Evolutionary conservation across 1,140 invertebrate genomes (phyloP), one percentile per base, ranked within the genome.

Genomic region (Lordiphosa mommai): DNA sequence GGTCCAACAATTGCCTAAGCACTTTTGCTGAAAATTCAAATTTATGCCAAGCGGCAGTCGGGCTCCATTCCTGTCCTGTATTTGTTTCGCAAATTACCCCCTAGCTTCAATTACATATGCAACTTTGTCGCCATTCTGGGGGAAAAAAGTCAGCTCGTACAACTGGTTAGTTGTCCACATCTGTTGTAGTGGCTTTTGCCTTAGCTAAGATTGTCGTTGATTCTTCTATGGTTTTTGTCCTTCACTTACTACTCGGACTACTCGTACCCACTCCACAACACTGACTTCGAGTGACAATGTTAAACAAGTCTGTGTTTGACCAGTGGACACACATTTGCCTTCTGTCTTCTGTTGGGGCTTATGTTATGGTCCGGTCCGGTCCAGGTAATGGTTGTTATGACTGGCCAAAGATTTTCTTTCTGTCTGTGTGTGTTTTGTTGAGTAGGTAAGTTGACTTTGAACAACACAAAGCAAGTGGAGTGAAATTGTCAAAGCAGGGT

Each of bases 1-100:
- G 60, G 33, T 46, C 53, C 52, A 52, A 20, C 69, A 66, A 72
- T 49, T 48, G 59, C 49, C 46, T 55, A 60, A n/a, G n/a, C n/a
- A n/a, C n/a, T n/a, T n/a, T n/a, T 80, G 70, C 70, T 73, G 76
- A 61, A 79, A 80, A 79, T 79, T 73, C 74, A 82, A 79, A 79
- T 79, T 79, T 79, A 79, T 79, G 70, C 76, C 44, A 57, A 48
- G 53, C 47, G 33, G 30, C 55, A 50, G 52, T 53, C 61, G 53
- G 70, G 1, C 4, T 12, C 23, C 14, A n/a, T 1, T 9, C n/a
- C 12, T 32, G 44, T 7, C 13, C 13, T 20, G 12, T 47, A 13
- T 37, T n/a, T 32, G 1, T 29, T 7, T 61, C 46, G 49, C 58
- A 65, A 48, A 58, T 56, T 63, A 50, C 56, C 46, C 53, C 58